These are phyloP conservation scores for Oceanodroma tethys DNA, from an alignment of 2,113 vertebrate genomes.

Conservation along the genomic window DNA sequence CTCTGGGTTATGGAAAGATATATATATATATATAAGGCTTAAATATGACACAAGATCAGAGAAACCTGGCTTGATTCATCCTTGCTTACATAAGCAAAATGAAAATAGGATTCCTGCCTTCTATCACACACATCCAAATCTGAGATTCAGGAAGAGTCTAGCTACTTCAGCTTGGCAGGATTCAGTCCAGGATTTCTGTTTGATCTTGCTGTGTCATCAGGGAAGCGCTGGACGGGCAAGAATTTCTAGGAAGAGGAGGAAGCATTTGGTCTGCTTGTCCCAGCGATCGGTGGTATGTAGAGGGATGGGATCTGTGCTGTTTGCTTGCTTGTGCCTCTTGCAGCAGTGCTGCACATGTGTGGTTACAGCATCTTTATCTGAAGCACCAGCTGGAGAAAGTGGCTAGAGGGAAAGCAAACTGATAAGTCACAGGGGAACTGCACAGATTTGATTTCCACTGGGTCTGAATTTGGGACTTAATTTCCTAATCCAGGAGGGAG, in stretches of 20 bases:
- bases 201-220: not conserved
- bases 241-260: not conserved
- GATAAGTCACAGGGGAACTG: not conserved
- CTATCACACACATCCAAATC: not conserved
- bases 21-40: not conserved
- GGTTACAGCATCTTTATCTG: not conserved
- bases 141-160: not conserved
- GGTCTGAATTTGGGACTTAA: not conserved
- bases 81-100: not conserved
- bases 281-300: rapidly evolving
- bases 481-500: not conserved
- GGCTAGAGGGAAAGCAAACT: not conserved
- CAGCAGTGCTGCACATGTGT: not conserved
- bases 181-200: not conserved
- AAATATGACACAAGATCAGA: not conserved
- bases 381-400: not conserved
- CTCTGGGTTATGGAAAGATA: not conserved
- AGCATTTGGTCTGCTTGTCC: not conserved
- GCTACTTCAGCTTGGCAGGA: not conserved
- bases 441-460: not conserved
- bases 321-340: not conserved
- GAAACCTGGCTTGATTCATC: not conserved
- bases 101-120: not conserved
- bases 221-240: not conserved
- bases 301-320: not conserved